Conservation (phyloP, 2,113 vertebrate species). For the Pseudorectes ferrugineus region DNA sequence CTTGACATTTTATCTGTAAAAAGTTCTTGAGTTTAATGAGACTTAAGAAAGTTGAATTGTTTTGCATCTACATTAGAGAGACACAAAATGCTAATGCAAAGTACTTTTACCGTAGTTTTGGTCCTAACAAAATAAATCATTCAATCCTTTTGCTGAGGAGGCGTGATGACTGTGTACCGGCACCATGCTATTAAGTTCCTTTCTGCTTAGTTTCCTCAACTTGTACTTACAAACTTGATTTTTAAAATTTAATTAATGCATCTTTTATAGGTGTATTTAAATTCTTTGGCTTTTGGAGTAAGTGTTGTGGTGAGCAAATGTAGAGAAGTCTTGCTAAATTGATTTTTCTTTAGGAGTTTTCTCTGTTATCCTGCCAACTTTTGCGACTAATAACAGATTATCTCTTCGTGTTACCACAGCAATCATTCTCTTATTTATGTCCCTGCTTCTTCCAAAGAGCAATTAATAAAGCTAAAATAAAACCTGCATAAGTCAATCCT, state of each 20-base stretch:
- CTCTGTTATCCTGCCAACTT: not conserved
- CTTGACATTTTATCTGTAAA: not conserved
- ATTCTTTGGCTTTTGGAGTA: not conserved
- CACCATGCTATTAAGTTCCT: not conserved
- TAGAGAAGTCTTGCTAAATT: not conserved
- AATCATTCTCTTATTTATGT: not conserved
- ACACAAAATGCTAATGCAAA: not conserved
- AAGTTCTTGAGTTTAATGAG: not conserved
- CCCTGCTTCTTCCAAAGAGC: not conserved
- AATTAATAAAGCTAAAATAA: constrained; percentile 7
- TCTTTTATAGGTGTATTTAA: not conserved
- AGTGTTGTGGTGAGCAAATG: not conserved
- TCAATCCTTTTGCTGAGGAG: not conserved
- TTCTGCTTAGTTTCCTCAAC: not conserved
- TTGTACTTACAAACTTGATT: not conserved
- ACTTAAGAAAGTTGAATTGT: not conserved
- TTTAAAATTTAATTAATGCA: not conserved
- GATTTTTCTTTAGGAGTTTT: not conserved
- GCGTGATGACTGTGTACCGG: not conserved
- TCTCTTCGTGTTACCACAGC: not conserved
- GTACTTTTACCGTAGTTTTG: not conserved
- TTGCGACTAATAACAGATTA: not conserved
- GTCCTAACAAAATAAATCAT: not conserved
- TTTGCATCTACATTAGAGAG: not conserved
- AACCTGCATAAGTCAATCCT: not conserved